Percentiles rank a stretch among this genome's conserved stretches.
phyloP scores from a whole-genome alignment of 2,797 vertebrate genomes.

The Natrix natrix region DNA sequence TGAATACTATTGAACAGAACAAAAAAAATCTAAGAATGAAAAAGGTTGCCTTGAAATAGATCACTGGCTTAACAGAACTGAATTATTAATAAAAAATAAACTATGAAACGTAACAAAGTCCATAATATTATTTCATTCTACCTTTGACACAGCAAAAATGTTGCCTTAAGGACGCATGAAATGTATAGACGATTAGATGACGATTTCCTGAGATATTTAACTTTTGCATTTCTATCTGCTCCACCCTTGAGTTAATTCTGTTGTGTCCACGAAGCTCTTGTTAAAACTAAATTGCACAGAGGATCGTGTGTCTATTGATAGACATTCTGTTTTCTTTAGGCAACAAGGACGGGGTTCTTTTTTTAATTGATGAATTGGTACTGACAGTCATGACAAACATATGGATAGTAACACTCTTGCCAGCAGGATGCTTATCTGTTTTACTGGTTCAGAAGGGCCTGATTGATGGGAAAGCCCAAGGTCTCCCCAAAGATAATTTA shows the following conservation, averaged over 20 bases:
- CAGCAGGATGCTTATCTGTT: constrained; percentile 75
- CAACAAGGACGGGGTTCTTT: constrained; percentile 52
- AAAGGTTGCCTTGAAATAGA: neutral
- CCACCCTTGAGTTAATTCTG: neutral
- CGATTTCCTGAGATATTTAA: constrained; percentile 50
- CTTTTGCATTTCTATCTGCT: neutral
- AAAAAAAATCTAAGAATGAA: neutral
- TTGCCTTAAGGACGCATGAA: constrained; percentile 39
- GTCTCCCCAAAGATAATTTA: constrained; percentile 80
- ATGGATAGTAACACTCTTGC: constrained; percentile 70
- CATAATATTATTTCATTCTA: constrained; percentile 43
- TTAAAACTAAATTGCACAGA: constrained; percentile 49
- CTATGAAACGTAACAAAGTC: neutral
- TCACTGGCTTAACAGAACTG: neutral
- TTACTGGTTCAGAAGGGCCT: constrained; percentile 75
- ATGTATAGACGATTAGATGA: constrained; percentile 27
- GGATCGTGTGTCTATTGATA: constrained; percentile 41
- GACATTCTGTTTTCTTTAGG: constrained; percentile 58
- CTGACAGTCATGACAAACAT: constrained; percentile 68
- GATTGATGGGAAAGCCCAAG: constrained; percentile 80
- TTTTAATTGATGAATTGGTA: constrained; percentile 69
- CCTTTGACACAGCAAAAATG: constrained; percentile 50
- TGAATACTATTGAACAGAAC: neutral
- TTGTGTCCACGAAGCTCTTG: constrained; percentile 31
- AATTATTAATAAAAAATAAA: neutral